phyloP scores from a whole-genome alignment of 2,888 invertebrate genomes.

The Elysia crispata region DNA sequence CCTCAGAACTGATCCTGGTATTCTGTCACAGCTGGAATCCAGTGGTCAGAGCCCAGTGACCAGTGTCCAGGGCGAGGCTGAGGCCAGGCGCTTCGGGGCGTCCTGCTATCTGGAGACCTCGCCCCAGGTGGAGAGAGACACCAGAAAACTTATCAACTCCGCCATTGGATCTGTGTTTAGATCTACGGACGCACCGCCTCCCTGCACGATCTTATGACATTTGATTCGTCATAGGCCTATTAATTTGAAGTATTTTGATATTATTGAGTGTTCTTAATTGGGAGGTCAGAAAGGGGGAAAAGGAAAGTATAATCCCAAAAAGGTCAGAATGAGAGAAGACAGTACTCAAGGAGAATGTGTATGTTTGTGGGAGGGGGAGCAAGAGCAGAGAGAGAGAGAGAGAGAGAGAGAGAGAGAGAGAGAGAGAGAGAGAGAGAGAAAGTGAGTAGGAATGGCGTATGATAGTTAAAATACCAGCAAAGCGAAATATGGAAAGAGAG shows the following conservation, averaged over 20 bases:
- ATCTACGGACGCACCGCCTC: neutral
- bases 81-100: slow-evolving; percentile 61
- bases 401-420: slow-evolving; percentile 33
- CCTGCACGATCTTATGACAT: too few species aligned
- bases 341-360: too few species aligned
- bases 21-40: slow-evolving; percentile 54
- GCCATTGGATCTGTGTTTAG: slow-evolving; percentile 66
- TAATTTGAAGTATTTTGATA: too few species aligned
- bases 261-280: too few species aligned
- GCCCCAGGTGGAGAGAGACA: slow-evolving; percentile 63
- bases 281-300: too few species aligned
- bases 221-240: too few species aligned
- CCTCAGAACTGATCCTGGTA: slow-evolving; percentile 52
- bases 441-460: neutral
- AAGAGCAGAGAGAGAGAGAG: slow-evolving; percentile 15
- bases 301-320: too few species aligned
- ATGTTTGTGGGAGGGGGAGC: too few species aligned
- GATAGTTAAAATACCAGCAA: too few species aligned
- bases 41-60: slow-evolving; percentile 59
- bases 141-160: slow-evolving; percentile 63
- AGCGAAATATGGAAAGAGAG: too few species aligned
- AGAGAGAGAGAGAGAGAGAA: slow-evolving; percentile 17
- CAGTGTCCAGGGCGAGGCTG: slow-evolving; percentile 55
- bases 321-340: too few species aligned
- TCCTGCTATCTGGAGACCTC: slow-evolving; percentile 68